These are phyloP conservation scores for Trachymyrmex septentrionalis DNA, from an alignment of 1,140 invertebrate genomes.

Conservation along the genomic window DNA sequence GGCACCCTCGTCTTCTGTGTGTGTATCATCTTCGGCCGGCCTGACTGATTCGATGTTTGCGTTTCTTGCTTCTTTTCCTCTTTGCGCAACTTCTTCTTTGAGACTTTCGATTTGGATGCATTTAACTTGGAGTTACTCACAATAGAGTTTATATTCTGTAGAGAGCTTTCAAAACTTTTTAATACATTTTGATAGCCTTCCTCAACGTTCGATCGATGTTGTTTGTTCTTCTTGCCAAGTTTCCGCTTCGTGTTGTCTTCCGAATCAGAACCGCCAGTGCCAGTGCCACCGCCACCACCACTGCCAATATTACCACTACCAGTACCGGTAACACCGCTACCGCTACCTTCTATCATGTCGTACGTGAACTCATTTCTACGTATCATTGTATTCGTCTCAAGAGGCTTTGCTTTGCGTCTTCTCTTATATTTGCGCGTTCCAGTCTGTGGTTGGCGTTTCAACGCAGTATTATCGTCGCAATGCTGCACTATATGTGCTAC, in stretches of 20 bases:
- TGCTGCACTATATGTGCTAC: conserved; percentile 93
- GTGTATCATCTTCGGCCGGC: conserved; percentile 91
- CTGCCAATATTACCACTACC: neutral
- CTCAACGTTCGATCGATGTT: conserved; percentile 84
- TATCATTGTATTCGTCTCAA: conserved; percentile 84
- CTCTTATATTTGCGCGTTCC: conserved; percentile 93
- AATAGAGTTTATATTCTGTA: conserved; percentile 87
- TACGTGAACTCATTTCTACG: conserved; percentile 83
- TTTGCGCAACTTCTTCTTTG: conserved; percentile 82
- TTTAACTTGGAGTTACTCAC: conserved; percentile 84
- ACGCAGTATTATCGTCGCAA: conserved; percentile 93
- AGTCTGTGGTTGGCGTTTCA: conserved; percentile 91
- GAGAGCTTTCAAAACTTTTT: conserved; percentile 87
- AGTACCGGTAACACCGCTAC: conserved; percentile 73
- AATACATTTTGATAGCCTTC: conserved; percentile 86
- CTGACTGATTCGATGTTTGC: conserved; percentile 81
- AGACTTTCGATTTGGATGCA: conserved; percentile 81
- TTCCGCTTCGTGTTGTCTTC: conserved; percentile 86
- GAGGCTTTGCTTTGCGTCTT: conserved; percentile 90
- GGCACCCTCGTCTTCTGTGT: conserved; percentile 89
- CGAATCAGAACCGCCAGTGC: conserved; percentile 81
- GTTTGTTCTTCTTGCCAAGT: conserved; percentile 82
- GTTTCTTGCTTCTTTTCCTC: conserved; percentile 84
- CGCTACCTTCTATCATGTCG: conserved; percentile 77
- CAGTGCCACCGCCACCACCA: neutral